These are phyloP conservation scores for Odontomachus brunneus DNA, from an alignment of 1,140 invertebrate genomes.

Conservation along the genomic window DNA sequence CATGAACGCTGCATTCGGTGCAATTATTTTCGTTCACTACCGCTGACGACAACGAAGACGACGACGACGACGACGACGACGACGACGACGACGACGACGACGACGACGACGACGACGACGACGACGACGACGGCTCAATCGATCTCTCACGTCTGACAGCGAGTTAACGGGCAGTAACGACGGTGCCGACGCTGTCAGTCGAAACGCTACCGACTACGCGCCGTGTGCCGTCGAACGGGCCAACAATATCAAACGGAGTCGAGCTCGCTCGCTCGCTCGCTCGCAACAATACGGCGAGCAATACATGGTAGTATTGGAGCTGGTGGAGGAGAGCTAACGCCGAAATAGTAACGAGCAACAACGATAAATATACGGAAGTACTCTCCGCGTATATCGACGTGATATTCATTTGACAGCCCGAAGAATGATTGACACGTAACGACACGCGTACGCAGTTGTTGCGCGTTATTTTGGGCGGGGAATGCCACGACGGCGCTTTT, in stretches of 20 bases:
- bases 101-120: too few relatives aligned
- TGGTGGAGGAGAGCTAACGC: too few relatives aligned
- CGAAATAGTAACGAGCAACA: neutral
- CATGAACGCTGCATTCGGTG: neutral
- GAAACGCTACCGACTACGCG: constrained; percentile 47
- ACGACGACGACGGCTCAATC: constrained; percentile 36
- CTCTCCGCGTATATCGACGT: neutral
- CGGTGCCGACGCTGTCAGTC: constrained; percentile 37
- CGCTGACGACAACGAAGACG: too few relatives aligned
- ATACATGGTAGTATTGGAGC: neutral
- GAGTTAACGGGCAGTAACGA: constrained; percentile 29
- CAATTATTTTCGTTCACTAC: constrained; percentile 51
- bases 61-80: too few relatives aligned
- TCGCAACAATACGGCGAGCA: neutral
- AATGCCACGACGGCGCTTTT: too few relatives aligned
- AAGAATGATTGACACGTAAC: neutral
- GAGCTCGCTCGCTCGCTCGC: neutral
- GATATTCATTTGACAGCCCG: neutral
- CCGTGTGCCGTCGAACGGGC: neutral
- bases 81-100: too few relatives aligned
- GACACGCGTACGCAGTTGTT: neutral
- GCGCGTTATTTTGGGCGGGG: too few relatives aligned
- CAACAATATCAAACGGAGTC: constrained; percentile 19
- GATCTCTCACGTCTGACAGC: constrained; percentile 49
- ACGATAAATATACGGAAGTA: constrained; percentile 24